A percentile compares a stretch with the other conserved stretches of the same genome.
Evolutionary conservation across 2,888 invertebrate species (phyloP).

Genomic region (Eilema depressum): DNA sequence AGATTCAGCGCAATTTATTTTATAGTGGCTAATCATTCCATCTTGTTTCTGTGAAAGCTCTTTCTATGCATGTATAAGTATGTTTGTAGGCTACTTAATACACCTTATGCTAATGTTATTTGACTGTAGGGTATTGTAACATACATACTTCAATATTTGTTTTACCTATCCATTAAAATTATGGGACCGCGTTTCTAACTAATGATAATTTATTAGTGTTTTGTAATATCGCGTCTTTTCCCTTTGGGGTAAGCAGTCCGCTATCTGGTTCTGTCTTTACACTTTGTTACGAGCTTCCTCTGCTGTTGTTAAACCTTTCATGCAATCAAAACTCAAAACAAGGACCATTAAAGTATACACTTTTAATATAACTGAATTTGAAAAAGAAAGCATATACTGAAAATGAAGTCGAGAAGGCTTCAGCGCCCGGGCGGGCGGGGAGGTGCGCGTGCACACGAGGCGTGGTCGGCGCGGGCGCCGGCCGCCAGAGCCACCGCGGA

Average conservation of each 20-base stretch:
- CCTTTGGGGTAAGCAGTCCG: background rate
- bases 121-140: background rate
- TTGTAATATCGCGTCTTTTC: background rate
- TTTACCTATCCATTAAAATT: background rate
- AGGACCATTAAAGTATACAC: background rate
- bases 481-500: slow-evolving; percentile 77
- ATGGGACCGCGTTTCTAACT: background rate
- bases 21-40: slow-evolving; percentile 58
- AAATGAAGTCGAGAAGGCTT: slow-evolving; percentile 71
- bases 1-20: slow-evolving; percentile 68
- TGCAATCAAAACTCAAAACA: background rate
- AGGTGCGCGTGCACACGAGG: slow-evolving; percentile 77
- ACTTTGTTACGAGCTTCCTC: background rate
- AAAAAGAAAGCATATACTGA: slow-evolving; percentile 34
- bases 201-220: slow-evolving; percentile 1
- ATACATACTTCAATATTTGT: slow-evolving; percentile 3
- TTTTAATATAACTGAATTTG: background rate
- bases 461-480: slow-evolving; percentile 65
- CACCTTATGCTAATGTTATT: slow-evolving; percentile 26
- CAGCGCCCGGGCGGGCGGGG: slow-evolving; percentile 72
- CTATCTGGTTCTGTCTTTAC: background rate
- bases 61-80: slow-evolving; percentile 37
- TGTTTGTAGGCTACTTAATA: slow-evolving; percentile 39
- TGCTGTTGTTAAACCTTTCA: no score
- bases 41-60: slow-evolving; percentile 52